A percentile compares a stretch with the other conserved stretches of the same genome.
Evolutionary conservation across 2,888 invertebrate genomes (phyloP).

Genomic region (Coenonympha arcania): DNA sequence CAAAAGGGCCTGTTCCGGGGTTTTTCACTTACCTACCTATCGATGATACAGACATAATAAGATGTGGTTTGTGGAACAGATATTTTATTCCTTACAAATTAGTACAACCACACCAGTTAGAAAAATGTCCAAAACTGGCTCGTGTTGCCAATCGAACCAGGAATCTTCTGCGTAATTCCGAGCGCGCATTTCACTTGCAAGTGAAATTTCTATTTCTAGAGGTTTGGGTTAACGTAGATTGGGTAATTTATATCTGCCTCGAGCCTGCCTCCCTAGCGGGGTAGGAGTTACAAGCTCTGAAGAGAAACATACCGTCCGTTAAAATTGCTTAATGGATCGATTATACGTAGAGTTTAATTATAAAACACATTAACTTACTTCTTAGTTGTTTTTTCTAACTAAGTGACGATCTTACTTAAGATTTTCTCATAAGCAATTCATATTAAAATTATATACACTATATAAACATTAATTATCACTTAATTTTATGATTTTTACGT

Average conservation of each 20-base stretch:
- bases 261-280: constrained; percentile 41
- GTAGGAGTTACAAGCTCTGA: constrained; percentile 51
- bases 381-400: constrained; percentile 15
- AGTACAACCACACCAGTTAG: too few species aligned
- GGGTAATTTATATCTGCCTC: constrained; percentile 72
- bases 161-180: too few species aligned
- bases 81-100: too few species aligned
- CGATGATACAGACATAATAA: too few species aligned
- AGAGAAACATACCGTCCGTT: constrained; percentile 58
- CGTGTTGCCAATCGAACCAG: too few species aligned
- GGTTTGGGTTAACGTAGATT: constrained; percentile 69
- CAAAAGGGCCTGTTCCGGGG: constrained; percentile 48
- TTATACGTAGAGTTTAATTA: constrained; percentile 58
- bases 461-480: too few species aligned
- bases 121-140: too few species aligned
- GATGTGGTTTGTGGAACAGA: too few species aligned
- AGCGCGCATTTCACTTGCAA: constrained; percentile 51
- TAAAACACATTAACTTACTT: constrained; percentile 45
- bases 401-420: background rate
- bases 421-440: too few species aligned
- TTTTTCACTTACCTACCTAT: constrained; percentile 54
- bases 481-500: too few species aligned
- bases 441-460: too few species aligned
- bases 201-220: constrained; percentile 65
- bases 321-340: constrained; percentile 67